Evolutionary conservation across 1,140 invertebrate species (phyloP), one percentile per base, ranked within the genome.

Genomic region (Sogatella furcifera): DNA sequence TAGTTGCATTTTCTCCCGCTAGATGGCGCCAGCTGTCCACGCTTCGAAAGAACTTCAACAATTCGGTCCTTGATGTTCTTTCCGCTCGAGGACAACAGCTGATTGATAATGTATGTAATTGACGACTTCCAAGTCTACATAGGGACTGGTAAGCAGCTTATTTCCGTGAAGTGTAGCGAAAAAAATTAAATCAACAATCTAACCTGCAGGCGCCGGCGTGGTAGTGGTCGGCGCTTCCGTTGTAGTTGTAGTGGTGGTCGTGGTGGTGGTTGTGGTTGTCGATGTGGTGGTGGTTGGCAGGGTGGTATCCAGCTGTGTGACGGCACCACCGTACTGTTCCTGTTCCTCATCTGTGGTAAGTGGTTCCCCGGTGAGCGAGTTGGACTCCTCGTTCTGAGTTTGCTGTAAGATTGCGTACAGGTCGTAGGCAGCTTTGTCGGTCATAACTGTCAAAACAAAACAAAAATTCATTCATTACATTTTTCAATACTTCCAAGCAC

Each of bases 391-490:
- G 64, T 81, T 86, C 44, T 85, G 84, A n/a, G 84, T 84, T 66
- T 81, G 79, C 43, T 76, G 76, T 13, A 87, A 74, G 64, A 88
- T 84, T 0, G 87, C 88, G 64, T 90, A 90, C 15, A 90, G 71
- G 67, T 90, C 88, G 14, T 89, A 74, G 13, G 87, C 88, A 0
- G 86, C 86, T 73, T 90, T 89, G 66, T 89, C 84, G 3, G 69
- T 66, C 85, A 89, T 88, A 0, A 60, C 64, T 68, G 52, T 28
- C 28, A 59, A 52, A 3, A 11, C 34, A 38, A 38, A n/a, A n/a
- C n/a, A n/a, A n/a, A n/a, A n/a, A n/a, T n/a, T n/a, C n/a, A n/a
- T n/a, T n/a, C n/a, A n/a, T n/a, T n/a, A n/a, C n/a, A n/a, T n/a
- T n/a, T n/a, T n/a, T n/a, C n/a, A n/a, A n/a, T n/a, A n/a, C n/a